Base-by-base conservation (phyloP, 2,113 vertebrate genomes). In the Myodes glareolus region DNA sequence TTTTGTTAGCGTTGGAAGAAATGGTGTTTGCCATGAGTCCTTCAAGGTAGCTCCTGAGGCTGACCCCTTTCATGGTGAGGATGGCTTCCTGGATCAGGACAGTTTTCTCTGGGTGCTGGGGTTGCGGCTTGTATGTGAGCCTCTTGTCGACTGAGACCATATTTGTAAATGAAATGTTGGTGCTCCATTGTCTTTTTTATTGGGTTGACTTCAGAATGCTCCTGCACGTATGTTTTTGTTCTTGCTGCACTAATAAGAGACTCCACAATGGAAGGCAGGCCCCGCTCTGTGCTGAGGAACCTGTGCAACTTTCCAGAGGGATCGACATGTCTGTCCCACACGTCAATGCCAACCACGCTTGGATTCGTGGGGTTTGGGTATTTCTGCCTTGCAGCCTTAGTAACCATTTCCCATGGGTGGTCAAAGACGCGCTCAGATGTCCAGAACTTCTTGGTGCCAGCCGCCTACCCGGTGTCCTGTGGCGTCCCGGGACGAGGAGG, bases 331-430 rank as follows among this genome's bases (percentile, higher is more conserved):
- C 99, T 98, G 97, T 99, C 99, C 98, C 99, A 97, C 16, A 99
- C 99, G 33, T 99, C 99, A 0, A 99, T 99, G 0, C 99, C 99
- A 11, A 99, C 98, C 97, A 99, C 99, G 1, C 98, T 99, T 1
- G 99, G 99, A 97, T 99, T 99, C 99, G 99, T 99, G 16, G 99
- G 99, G 70, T 99, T 99, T 1, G 99, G 99, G 85, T 99, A 99
- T 61, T 99, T 99, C 98, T 99, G 99, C 99, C 99, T 99, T 0
- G 99, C 99, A 36, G 99, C 99, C 10, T 99, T 99, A 8, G 99
- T 99, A 29, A 99, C 99, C 0, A 98, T 99, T 93, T 99, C 99
- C 99, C 99, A 99, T 7, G 99, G 99, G 97, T 99, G 99, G 90
- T 58, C 55, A 58, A 58, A 58, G 55, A 19, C 55, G 5, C 19